Conservation (phyloP, 2,888 invertebrate genomes). For the Scaeva pyrastri region DNA sequence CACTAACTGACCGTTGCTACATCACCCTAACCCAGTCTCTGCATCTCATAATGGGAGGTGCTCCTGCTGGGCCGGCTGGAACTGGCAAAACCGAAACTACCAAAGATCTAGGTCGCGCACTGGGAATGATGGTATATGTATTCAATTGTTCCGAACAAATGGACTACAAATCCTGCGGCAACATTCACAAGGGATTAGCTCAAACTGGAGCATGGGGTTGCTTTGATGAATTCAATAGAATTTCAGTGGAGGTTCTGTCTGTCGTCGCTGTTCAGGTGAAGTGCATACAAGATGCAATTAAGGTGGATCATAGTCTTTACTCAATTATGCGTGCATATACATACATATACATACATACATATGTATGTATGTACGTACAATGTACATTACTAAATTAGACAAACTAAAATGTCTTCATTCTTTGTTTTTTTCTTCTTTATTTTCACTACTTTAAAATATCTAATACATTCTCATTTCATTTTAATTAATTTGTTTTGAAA, state of each 20-base stretch:
- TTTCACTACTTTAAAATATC: too few species aligned
- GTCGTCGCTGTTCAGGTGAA: constrained; percentile 98
- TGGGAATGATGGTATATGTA: constrained; percentile 99
- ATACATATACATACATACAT: neutral
- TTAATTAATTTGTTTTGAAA: too few species aligned
- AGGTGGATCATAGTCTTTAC: constrained; percentile 80
- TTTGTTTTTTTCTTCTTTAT: too few species aligned
- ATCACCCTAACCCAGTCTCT: constrained; percentile 96
- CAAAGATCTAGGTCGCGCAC: constrained; percentile 96
- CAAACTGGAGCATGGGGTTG: constrained; percentile 95
- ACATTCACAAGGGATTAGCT: constrained; percentile 93
- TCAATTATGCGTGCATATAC: constrained; percentile 18
- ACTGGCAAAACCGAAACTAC: constrained; percentile 97
- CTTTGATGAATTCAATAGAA: constrained; percentile 98
- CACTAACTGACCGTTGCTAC: constrained; percentile 97
- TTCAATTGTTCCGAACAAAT: constrained; percentile 98
- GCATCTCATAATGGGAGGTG: constrained; percentile 98
- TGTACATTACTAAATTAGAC: neutral
- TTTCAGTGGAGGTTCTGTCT: constrained; percentile 96
- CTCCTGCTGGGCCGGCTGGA: constrained; percentile 90
- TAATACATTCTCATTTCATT: too few species aligned
- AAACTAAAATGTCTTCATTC: too few species aligned
- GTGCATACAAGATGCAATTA: constrained; percentile 93
- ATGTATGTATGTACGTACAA: neutral
- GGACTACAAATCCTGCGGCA: constrained; percentile 97